Base-by-base conservation (phyloP, 2,797 vertebrate genomes). In the Typhlichthys subterraneus region DNA sequence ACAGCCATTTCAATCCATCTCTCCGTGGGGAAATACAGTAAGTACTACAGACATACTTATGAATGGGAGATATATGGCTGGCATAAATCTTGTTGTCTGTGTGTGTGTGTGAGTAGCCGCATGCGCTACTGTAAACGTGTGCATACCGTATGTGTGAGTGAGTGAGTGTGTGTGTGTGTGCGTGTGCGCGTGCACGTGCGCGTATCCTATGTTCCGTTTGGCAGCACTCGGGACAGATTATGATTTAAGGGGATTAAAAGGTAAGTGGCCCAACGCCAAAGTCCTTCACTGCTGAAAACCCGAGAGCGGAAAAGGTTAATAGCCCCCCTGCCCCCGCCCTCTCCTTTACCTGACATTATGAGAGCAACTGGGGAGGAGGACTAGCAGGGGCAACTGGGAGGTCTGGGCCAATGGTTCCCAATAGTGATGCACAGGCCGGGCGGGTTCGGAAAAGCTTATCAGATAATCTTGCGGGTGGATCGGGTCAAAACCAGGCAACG, bases 271-370 rank as follows among this genome's bases (percentile, higher is more conserved):
- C 70, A 64, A 79, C 66, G 53, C 77, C 80, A 80, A 77, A 79
- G 82, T 76, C 82, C 79, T 88, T 87, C 81, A 85, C 87, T 50
- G 76, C 83, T 81, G 73, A 79, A 85, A 87, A 88, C 85, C 85
- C 75, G 79, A 87, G 89, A 88, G 88, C 84, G 83, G 86, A 89
- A 91, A 90, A 92, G 88, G 87, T 89, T 90, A 89, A 91, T 87
- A 87, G 85, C 79, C 75, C 57, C 66, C 7, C 33, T 38, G 6
- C 61, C n/a, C 31, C 79, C 75, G 83, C 89, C 87, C 86, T 84
- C 77, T 84, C 75, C 65, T 74, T 75, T 65, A 80, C 66, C 78
- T 61, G 53, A 48, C 80, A 74, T 70, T 82, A 80, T 80, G 65
- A 76, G 83, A 76, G 69, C 59, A 66, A 69, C 63, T 61, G 57